Base-by-base conservation (phyloP, 2,888 invertebrate genomes). In the Drepanosiphum platanoidis region DNA sequence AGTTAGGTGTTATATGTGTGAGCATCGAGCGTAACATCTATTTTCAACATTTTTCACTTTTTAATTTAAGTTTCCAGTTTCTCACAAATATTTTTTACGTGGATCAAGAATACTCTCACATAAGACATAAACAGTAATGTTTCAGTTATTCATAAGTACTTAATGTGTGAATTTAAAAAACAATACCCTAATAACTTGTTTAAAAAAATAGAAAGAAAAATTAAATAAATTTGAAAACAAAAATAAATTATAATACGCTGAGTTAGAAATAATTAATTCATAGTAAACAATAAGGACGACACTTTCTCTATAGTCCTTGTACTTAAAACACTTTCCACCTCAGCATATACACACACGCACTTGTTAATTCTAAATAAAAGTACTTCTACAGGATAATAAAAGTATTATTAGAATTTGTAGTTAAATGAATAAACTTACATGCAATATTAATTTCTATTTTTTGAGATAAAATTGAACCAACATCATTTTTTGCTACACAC, bases 391-490 rank as follows among this genome's bases (percentile, higher is more conserved):
- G 8, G 30, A 39, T 39, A 71, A 39, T 39, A 39, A 61, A 27
- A 81, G 22, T 22, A 34, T 5, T 71, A 71, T 22, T 27, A 11
- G 7, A 5, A 22, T n/a, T 15, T 39, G 11, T 27, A 39, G 4
- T 13, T 52, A 27, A 36, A 81, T 22, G 70, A 4, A 81, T 68
- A 3, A 22, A 94, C 96, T 94, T 92, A 97, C 97, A 97, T 87
- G 97, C 97, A 88, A 98, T 96, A 87, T 94, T 92, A 88, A 98
- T 94, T 89, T 94, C 93, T 89, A 95, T 95, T 90, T 95, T 95
- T 90, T 96, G 95, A 90, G 97, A 97, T 90, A 96, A 94, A 90
- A 97, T 95, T 87, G 97, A 95, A 86, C 98, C 98, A 86, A 95
- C 95, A 88, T 94, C 94, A 90, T 98, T 98, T 89, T 94, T 93